Percentiles rank a stretch among this genome's conserved stretches.
Evolutionary conservation across 2,113 vertebrate genomes (phyloP).

Genomic region (Phylloscopus trochilus): DNA sequence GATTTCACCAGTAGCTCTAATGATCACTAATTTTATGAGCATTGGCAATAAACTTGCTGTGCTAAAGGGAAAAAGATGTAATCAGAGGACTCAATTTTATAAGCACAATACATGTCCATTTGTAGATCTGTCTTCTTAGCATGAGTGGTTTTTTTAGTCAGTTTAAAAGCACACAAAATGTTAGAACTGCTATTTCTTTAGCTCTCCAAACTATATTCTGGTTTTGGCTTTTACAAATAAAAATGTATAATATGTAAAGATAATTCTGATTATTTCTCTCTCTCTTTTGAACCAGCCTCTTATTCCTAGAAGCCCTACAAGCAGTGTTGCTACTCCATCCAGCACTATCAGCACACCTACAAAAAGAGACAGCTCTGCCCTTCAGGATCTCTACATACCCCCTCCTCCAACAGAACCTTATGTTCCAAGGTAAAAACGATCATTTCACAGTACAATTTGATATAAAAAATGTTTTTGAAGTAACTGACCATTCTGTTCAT

Average conservation of each 20-base stretch:
- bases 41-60: neutral
- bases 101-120: neutral
- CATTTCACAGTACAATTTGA: neutral
- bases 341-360: slow-evolving; percentile 97
- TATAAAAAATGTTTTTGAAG: neutral
- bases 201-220: neutral
- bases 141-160: neutral
- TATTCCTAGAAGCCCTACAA: slow-evolving; percentile 95
- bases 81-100: neutral
- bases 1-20: neutral
- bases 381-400: slow-evolving; percentile 96
- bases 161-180: neutral
- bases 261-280: slow-evolving; percentile 62
- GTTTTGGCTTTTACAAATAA: neutral
- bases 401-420: slow-evolving; percentile 95
- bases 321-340: slow-evolving; percentile 92
- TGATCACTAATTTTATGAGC: neutral
- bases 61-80: neutral
- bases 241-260: neutral
- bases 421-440: slow-evolving; percentile 84
- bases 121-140: neutral
- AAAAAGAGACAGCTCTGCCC: slow-evolving; percentile 93
- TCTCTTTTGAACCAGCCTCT: slow-evolving; percentile 86
- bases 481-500: neutral
- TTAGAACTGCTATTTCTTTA: neutral